Evolutionary conservation across 2,113 vertebrate species (phyloP), one percentile per base, ranked within the genome.

Genomic region (Andinoacara biseriatus): DNA sequence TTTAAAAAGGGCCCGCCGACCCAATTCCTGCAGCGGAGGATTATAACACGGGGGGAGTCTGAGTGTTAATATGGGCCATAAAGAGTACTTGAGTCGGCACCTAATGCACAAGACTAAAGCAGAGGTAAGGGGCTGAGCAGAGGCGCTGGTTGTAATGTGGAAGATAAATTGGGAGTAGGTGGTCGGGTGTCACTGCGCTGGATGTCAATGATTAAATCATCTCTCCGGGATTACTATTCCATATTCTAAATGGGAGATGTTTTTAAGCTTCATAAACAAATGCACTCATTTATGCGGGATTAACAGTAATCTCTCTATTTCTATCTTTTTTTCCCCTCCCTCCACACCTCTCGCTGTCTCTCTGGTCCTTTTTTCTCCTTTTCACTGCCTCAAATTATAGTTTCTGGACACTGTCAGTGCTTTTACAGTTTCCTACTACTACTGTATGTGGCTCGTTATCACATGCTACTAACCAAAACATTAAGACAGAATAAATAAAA

Each of bases 191-290:
- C 63, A 57, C 86, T 89, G 57, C 5, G 24, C 81, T 92, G 63
- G 67, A 90, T n/a, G 72, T 92, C 74, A 94, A 94, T 93, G 91
- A 95, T 95, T 95, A 95, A 92, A 94, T 94, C 85, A 94, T 94
- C 91, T 93, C 87, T 87, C 17, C 82, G 89, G 95, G 95, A 96
- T 96, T 96, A 95, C 76, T 89, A 95, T 95, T 96, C 96, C 95
- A 96, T 96, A 96, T 95, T 96, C 95, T 94, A 95, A 96, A 96
- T 96, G 95, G 94, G 91, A 90, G 93, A 90, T 91, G 46, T 94
- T 95, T 94, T 93, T 94, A 95, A 95, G 89, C 93, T 94, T 92
- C 92, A 95, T 95, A 96, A 96, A 95, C 95, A 95, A 95, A 96
- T 96, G 95, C 95, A 93, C 93, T 95, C 93, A 92, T 95, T 95